These are phyloP conservation scores for Drosophila lini DNA, from an alignment of 1,140 invertebrate species.

Conservation along the genomic window DNA sequence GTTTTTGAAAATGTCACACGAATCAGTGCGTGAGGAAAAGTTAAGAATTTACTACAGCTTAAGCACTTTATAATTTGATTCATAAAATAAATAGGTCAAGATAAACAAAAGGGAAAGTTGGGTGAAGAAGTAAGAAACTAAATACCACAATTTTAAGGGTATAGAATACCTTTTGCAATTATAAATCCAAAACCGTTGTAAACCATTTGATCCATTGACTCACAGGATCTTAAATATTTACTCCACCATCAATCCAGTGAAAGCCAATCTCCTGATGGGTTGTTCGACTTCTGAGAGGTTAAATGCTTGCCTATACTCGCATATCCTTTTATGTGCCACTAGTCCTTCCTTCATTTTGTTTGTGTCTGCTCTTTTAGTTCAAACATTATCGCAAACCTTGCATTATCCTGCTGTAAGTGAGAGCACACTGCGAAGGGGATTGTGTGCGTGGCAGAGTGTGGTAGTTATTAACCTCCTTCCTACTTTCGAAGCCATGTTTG, in stretches of 20 bases:
- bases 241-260: slow-evolving; percentile 16
- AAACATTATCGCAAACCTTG: slow-evolving; percentile 52
- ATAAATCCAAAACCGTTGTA: not conserved
- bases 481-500: slow-evolving; percentile 26
- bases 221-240: slow-evolving; percentile 34
- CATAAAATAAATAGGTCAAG: not conserved
- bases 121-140: not conserved
- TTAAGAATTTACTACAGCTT: not conserved
- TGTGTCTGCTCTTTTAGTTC: slow-evolving; percentile 36
- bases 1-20: not conserved
- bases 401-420: slow-evolving; percentile 44
- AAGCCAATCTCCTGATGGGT: slow-evolving; percentile 50
- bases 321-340: slow-evolving; percentile 35
- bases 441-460: slow-evolving; percentile 17
- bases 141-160: not conserved
- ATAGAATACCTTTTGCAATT: not conserved
- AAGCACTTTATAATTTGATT: not conserved
- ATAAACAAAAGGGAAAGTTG: not conserved
- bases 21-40: not conserved
- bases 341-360: slow-evolving; percentile 24
- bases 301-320: slow-evolving; percentile 38
- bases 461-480: slow-evolving; percentile 66
- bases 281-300: slow-evolving; percentile 37
- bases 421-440: not conserved
- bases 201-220: slow-evolving; percentile 10